A percentile compares a stretch with the other conserved stretches of the same genome.
These are phyloP conservation scores for Bombus pyrosoma DNA, from an alignment of 1,140 invertebrate species.

Conservation along the genomic window DNA sequence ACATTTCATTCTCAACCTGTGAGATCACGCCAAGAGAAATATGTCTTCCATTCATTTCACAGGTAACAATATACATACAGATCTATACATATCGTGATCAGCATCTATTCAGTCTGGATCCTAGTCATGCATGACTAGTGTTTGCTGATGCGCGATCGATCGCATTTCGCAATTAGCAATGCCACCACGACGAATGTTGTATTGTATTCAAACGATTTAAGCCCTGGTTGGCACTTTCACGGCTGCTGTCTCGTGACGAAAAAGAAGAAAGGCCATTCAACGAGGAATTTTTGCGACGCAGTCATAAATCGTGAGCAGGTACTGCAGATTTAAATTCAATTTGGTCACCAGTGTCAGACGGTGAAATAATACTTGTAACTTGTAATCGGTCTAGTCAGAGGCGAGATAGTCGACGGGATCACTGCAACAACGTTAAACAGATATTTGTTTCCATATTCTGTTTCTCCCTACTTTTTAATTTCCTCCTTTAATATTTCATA, in stretches of 20 bases:
- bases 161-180: slow-evolving; percentile 70
- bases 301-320: slow-evolving; percentile 8
- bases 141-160: slow-evolving; percentile 52
- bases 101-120: slow-evolving; percentile 19
- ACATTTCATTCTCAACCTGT: neutral
- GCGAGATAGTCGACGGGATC: neutral
- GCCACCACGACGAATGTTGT: slow-evolving; percentile 46
- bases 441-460: too few species aligned
- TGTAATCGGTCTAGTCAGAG: neutral
- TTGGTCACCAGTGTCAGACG: neutral
- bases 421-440: neutral
- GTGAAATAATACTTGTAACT: neutral
- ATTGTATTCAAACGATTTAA: slow-evolving; percentile 72
- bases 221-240: slow-evolving; percentile 49
- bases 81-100: slow-evolving; percentile 19
- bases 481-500: too few species aligned
- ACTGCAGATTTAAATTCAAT: slow-evolving; percentile 16
- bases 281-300: slow-evolving; percentile 6
- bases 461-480: too few species aligned
- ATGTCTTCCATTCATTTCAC: neutral
- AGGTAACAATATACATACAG: neutral
- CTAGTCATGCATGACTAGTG: slow-evolving; percentile 46
- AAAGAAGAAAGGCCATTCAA: slow-evolving; percentile 41
- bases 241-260: slow-evolving; percentile 13
- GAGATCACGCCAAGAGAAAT: neutral